A percentile compares a stretch with the other conserved stretches of the same genome.
Evolutionary conservation across 2,113 vertebrate genomes (phyloP).

Genomic region (Hemichromis elongatus): DNA sequence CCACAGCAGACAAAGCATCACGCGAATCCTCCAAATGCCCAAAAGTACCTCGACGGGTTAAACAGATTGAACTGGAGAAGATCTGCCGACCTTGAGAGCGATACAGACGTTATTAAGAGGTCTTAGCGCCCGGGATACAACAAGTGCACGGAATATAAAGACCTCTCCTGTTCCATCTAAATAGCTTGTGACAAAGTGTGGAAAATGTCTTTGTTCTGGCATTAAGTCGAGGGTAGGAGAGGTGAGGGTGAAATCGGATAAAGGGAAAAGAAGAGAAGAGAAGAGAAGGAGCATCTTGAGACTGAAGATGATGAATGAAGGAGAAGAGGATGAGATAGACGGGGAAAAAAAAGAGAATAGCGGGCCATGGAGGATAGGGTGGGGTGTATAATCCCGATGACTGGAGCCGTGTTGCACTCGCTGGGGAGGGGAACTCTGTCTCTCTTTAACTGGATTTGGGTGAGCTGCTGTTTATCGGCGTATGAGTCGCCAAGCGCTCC

Average conservation of each 20-base stretch:
- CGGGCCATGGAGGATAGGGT: neutral
- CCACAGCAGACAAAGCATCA: neutral
- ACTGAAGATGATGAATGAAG: conserved; percentile 19
- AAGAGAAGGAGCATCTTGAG: conserved; percentile 11
- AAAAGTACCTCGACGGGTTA: conserved; percentile 5
- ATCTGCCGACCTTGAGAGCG: conserved; percentile 27
- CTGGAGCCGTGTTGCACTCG: conserved; percentile 45
- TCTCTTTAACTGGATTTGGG: conserved; percentile 71
- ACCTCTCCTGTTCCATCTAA: conserved; percentile 46
- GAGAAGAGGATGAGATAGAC: conserved; percentile 32
- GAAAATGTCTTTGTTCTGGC: conserved; percentile 58
- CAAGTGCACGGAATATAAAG: conserved; percentile 49
- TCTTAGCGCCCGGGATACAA: conserved; percentile 27
- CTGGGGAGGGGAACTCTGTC: conserved; percentile 67
- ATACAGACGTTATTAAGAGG: conserved; percentile 18
- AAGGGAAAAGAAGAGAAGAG: neutral
- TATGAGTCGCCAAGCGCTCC: conserved; percentile 47
- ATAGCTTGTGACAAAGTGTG: conserved; percentile 63
- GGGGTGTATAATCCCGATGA: conserved; percentile 53
- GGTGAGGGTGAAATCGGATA: conserved; percentile 50
- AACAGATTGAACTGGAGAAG: conserved; percentile 8
- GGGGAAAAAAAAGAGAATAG: neutral
- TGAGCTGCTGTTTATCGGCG: conserved; percentile 65
- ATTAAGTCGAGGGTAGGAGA: conserved; percentile 40
- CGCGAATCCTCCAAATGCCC: neutral